Conservation (phyloP, 92 coral and sea anemone species). For the Montipora capitata region DNA sequence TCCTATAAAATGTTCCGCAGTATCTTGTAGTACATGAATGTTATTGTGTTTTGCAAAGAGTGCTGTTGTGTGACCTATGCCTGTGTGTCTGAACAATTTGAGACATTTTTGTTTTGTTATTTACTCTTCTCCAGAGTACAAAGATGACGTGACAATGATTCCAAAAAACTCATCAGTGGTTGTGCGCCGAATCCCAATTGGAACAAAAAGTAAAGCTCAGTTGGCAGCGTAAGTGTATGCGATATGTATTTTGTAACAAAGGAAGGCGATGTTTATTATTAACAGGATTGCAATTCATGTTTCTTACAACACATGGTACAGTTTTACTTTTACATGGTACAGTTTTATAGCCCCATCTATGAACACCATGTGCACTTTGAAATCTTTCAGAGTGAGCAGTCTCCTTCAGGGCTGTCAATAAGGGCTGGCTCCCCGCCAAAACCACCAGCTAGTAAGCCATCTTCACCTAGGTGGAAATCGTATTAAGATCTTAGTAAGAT, state of each 20-base stretch:
- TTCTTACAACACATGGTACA: too few relatives aligned
- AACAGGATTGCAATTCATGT: not conserved
- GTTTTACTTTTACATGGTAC: not conserved
- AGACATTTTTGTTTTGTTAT: not conserved
- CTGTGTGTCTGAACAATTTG: not conserved
- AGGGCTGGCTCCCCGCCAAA: too few relatives aligned
- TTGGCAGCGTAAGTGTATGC: slow-evolving; percentile 92
- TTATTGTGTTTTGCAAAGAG: too few relatives aligned
- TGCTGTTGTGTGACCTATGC: not conserved
- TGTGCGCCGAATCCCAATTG: slow-evolving; percentile 94
- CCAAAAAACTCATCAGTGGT: slow-evolving; percentile 99
- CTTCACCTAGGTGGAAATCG: too few relatives aligned
- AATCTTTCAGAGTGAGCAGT: not conserved
- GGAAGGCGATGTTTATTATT: too few relatives aligned
- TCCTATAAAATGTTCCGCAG: too few relatives aligned
- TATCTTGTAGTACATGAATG: too few relatives aligned
- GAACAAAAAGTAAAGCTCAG: slow-evolving; percentile 94
- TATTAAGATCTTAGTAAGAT: too few relatives aligned
- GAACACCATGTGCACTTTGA: too few relatives aligned
- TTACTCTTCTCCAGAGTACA: slow-evolving; percentile 77
- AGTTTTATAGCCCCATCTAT: too few relatives aligned
- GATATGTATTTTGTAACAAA: not conserved
- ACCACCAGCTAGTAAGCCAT: too few relatives aligned
- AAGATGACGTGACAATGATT: slow-evolving; percentile 92
- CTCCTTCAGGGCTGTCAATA: too few relatives aligned